Conservation (phyloP, 2,113 vertebrate species). For the Perognathus longimembris region DNA sequence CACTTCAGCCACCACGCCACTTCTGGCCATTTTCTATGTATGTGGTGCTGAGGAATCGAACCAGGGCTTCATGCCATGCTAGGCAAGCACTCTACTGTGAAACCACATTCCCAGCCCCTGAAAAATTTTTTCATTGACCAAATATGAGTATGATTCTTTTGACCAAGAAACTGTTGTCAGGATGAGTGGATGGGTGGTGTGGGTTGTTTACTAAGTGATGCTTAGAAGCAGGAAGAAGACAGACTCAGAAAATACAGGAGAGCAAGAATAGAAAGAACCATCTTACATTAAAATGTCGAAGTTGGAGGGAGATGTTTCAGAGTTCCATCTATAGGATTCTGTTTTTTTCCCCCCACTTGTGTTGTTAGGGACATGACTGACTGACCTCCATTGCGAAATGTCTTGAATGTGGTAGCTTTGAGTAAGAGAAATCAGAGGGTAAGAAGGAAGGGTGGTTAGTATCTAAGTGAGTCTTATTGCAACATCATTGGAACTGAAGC, state of each 20-base stretch:
- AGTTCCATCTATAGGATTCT: not conserved
- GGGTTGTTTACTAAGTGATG: not conserved
- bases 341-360: not conserved
- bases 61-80: too few species aligned
- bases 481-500: rapidly evolving
- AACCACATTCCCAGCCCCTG: too few species aligned
- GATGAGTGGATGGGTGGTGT: not conserved
- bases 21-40: too few species aligned
- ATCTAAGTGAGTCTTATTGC: not conserved
- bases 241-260: rapidly evolving
- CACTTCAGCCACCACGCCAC: too few species aligned
- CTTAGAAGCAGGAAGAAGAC: not conserved
- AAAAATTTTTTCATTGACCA: not conserved
- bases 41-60: too few species aligned
- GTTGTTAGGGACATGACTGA: not conserved
- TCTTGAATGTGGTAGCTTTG: not conserved
- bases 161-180: not conserved
- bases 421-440: not conserved
- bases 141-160: not conserved
- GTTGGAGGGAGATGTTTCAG: not conserved
- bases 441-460: not conserved
- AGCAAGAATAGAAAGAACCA: rapidly evolving
- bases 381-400: too few species aligned
- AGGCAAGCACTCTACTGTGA: too few species aligned
- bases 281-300: not conserved